Base-by-base conservation (phyloP, 2,797 vertebrate genomes). In the Sebastes minor region DNA sequence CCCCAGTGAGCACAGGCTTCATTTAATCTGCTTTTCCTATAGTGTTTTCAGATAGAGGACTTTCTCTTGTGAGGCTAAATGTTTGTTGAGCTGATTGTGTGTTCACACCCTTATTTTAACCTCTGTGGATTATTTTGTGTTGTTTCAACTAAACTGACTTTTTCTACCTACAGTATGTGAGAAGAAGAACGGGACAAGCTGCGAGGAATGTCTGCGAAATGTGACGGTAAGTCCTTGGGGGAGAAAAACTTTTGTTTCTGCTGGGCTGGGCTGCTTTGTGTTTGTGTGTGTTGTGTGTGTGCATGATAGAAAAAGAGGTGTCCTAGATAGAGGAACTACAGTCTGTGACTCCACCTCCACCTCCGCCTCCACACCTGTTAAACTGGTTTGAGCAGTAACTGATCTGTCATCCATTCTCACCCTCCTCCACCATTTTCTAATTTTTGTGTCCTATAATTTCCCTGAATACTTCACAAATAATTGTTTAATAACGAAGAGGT, bases 121-220 rank as follows among this genome's bases (percentile, higher is more conserved):
- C 28, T 32, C 4, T 72, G 22, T 33, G 8, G 12, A 22, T 60
- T 63, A 23, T 14, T 62, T 61, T 33, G 4, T 1, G 10, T 57
- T 57, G 9, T 64, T 22, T 53, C 8, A 53, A 28, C 33, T n/a
- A 13, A 64, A 70, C 63, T 38, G 2, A 23, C 20, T 69, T 69
- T 42, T 38, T 12, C 13, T 2, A 16, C 18, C 12, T 3, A 18
- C 86, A 98, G 98, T 22, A 1, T 99, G 98, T 67, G 94, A 85
- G 67, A 61, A 70, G 23, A 95, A 90, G n/a, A 97, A 95, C 0
- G 97, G 91, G 80, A 96, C 84, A 22, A 97, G 38, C 87, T 99
- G 98, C 46, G 96, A 97, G 5, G 94, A 96, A 38, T 99, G 98
- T 91, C 94, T 99, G 89, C 94, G 57, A 74, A 97, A 97, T 60